Percentiles rank a stretch among this genome's conserved stretches.
These are phyloP conservation scores for Petrolisthes manimaculis DNA, from an alignment of 2,888 invertebrate species.

Conservation along the genomic window DNA sequence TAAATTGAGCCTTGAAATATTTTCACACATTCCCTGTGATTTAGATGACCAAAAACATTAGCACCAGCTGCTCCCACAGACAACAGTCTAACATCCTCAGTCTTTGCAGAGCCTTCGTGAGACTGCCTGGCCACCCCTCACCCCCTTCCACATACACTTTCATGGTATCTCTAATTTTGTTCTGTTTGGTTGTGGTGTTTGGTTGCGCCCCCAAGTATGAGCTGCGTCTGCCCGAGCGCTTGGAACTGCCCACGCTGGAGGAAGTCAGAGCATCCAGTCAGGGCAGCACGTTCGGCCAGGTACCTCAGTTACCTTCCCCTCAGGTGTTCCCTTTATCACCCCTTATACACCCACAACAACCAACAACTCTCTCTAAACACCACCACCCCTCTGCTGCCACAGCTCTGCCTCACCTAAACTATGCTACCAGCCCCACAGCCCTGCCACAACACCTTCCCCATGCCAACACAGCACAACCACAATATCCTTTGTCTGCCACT, in stretches of 20 bases:
- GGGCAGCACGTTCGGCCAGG: slow-evolving; percentile 60
- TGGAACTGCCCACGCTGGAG: slow-evolving; percentile 60
- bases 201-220: slow-evolving; percentile 61
- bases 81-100: slow-evolving; percentile 43
- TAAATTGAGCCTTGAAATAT: slow-evolving; percentile 37
- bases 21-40: slow-evolving; percentile 35
- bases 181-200: slow-evolving; percentile 56
- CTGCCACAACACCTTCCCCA: slow-evolving; percentile 15
- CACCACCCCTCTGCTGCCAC: slow-evolving; percentile 18
- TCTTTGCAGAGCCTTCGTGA: slow-evolving; percentile 44
- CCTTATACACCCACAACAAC: background rate
- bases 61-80: slow-evolving; percentile 30
- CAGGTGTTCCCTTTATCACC: slow-evolving; percentile 31
- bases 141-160: slow-evolving; percentile 18
- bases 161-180: slow-evolving; percentile 54
- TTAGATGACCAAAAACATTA: slow-evolving; percentile 31
- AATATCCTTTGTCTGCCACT: background rate
- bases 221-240: slow-evolving; percentile 59
- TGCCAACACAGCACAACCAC: slow-evolving; percentile 13
- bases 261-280: slow-evolving; percentile 57
- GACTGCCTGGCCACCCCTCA: slow-evolving; percentile 47
- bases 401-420: slow-evolving; percentile 6
- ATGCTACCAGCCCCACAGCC: slow-evolving; percentile 9
- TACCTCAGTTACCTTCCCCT: slow-evolving; percentile 37
- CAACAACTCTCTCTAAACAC: background rate